Evolutionary conservation across 2,113 vertebrate species (phyloP), one percentile per base, ranked within the genome.

Genomic region (Saimiri boliviensis): DNA sequence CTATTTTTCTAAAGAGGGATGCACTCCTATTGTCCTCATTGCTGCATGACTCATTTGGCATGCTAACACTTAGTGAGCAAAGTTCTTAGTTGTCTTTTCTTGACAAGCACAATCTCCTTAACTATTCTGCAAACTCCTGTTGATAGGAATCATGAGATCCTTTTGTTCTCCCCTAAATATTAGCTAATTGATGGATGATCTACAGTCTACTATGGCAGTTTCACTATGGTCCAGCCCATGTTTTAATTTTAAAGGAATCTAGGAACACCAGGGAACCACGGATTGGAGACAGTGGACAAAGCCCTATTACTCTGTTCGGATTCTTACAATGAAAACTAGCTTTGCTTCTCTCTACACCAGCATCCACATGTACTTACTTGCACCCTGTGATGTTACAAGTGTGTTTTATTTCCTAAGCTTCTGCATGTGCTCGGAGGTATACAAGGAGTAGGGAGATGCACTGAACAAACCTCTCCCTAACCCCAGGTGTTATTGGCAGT

Each of bases 1-100:
- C 58, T 86, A 85, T 87, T 82, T 52, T 98, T 95, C 68, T 96
- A 19, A 93, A 84, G 86, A 97, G 63, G 98, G 96, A 95, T 4
- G 25, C 8, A 23, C 21, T 87, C 11, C 47, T 86, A 9, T 23
- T 60, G 12, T 32, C 8, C 27, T 74, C 37, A 19, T 5, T 66
- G 23, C 3, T n/a, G 30, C 5, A 73, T 20, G 14, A 21, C 27
- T 89, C 30, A 54, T 56, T 37, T 63, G 70, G 23, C 21, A 35
- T 30, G 19, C 16, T 73, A 82, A 73, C 20, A 19, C 37, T 85
- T 68, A 68, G 13, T 17, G 16, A 7, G 2, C 32, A 82, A 37
- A 70, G 42, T 63, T 83, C 42, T 60, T 83, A 8, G 3, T 52
- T 71, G 74, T 56, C 52, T 68, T 82, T 81, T 56, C 47, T 56